phyloP scores from a whole-genome alignment of 1,140 invertebrate species.

The Trypoxylus dichotomus region DNA sequence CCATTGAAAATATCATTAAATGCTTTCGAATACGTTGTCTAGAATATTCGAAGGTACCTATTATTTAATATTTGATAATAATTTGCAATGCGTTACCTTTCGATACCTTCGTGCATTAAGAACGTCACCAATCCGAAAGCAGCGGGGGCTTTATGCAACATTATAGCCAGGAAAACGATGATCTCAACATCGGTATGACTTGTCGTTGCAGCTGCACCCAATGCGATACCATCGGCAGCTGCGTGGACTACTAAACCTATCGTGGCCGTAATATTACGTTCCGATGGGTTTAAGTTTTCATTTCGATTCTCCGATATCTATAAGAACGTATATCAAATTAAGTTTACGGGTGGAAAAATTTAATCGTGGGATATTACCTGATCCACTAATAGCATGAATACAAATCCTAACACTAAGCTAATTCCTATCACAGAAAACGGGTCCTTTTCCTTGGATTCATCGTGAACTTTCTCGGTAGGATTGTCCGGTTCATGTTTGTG shows the following conservation, averaged over 20 bases:
- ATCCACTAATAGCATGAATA: slow-evolving; percentile 97
- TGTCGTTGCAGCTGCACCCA: slow-evolving; percentile 94
- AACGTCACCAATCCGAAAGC: slow-evolving; percentile 98
- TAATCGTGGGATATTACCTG: slow-evolving; percentile 57
- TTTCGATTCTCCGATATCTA: slow-evolving; percentile 67
- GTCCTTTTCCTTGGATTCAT: slow-evolving; percentile 48
- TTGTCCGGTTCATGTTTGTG: neutral
- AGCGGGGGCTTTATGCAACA: slow-evolving; percentile 98
- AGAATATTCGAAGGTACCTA: slow-evolving; percentile 34
- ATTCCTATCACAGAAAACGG: slow-evolving; percentile 65
- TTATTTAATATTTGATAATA: no score
- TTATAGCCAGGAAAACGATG: slow-evolving; percentile 97
- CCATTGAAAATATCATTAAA: slow-evolving; percentile 89
- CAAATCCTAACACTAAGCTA: slow-evolving; percentile 76
- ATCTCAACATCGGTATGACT: slow-evolving; percentile 94
- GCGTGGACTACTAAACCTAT: slow-evolving; percentile 96
- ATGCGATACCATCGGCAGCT: slow-evolving; percentile 94
- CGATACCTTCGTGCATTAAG: slow-evolving; percentile 91
- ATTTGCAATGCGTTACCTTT: slow-evolving; percentile 57
- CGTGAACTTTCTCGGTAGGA: neutral
- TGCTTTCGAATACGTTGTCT: slow-evolving; percentile 84
- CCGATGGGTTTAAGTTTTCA: slow-evolving; percentile 61
- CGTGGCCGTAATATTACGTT: slow-evolving; percentile 87
- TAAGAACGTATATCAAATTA: slow-evolving; percentile 7
- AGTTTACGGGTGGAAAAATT: neutral